A percentile compares a stretch with the other conserved stretches of the same genome.
These are phyloP conservation scores for Drosophila hydei DNA, from an alignment of 1,140 invertebrate species.

Conservation along the genomic window DNA sequence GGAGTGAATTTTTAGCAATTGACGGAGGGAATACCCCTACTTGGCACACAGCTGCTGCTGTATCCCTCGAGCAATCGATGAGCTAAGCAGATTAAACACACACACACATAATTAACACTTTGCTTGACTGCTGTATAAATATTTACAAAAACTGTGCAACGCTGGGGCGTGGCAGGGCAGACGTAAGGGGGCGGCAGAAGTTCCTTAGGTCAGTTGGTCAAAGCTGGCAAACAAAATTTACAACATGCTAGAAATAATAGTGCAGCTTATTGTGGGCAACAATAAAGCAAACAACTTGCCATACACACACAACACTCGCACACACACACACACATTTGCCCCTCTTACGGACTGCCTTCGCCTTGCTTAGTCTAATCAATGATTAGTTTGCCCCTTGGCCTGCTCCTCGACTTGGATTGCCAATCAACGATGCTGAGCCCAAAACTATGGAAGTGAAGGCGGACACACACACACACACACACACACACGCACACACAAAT, in stretches of 20 bases:
- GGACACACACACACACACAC: constrained; percentile 10
- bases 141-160: constrained; percentile 48
- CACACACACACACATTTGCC: constrained; percentile 5
- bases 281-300: constrained; percentile 28
- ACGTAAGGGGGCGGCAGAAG: neutral
- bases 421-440: constrained; percentile 41
- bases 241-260: constrained; percentile 68
- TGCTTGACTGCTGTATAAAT: constrained; percentile 69
- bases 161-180: neutral
- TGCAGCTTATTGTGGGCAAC: constrained; percentile 52
- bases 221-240: constrained; percentile 59
- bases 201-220: constrained; percentile 8
- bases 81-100: constrained; percentile 63
- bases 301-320: constrained; percentile 8
- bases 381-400: constrained; percentile 54
- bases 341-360: constrained; percentile 44
- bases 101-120: constrained; percentile 69
- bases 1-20: constrained; percentile 6
- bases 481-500: constrained; percentile 14
- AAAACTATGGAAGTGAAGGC: constrained; percentile 9
- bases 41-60: constrained; percentile 37
- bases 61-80: constrained; percentile 56
- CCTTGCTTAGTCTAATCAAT: constrained; percentile 45
- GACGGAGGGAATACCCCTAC: neutral
- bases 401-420: constrained; percentile 36